phyloP scores from a whole-genome alignment of 2,888 invertebrate genomes.

The Perithous albicinctus region DNA sequence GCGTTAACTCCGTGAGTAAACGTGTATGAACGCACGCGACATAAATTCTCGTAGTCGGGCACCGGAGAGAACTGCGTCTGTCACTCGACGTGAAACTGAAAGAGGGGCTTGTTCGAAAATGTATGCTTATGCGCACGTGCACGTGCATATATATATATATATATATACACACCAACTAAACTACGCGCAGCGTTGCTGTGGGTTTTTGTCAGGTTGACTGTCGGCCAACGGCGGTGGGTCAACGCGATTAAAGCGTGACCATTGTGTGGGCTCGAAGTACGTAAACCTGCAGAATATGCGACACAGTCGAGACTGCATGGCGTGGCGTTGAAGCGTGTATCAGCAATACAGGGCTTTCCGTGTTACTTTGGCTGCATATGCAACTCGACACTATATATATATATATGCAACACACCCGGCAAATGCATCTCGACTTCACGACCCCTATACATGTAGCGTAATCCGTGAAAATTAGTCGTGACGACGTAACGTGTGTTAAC shows the following conservation, averaged over 20 bases:
- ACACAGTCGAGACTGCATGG: slow-evolving; percentile 18
- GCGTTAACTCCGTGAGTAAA: not conserved
- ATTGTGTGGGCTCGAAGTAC: slow-evolving; percentile 22
- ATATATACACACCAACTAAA: too few species aligned
- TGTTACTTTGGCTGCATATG: slow-evolving; percentile 20
- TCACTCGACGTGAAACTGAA: slow-evolving; percentile 38
- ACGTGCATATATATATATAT: slow-evolving; percentile 21
- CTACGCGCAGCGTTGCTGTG: slow-evolving; percentile 8
- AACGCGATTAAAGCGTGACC: slow-evolving; percentile 58
- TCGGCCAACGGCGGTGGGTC: slow-evolving; percentile 30
- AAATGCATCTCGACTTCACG: slow-evolving; percentile 1
- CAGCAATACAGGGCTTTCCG: not conserved
- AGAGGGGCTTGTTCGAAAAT: slow-evolving; percentile 51
- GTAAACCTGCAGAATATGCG: too few species aligned
- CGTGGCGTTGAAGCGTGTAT: slow-evolving; percentile 32
- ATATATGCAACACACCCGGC: not conserved
- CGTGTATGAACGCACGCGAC: slow-evolving; percentile 45
- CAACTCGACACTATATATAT: too few species aligned
- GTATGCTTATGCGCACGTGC: slow-evolving; percentile 64
- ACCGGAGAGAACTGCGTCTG: slow-evolving; percentile 56
- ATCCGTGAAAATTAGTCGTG: slow-evolving; percentile 69
- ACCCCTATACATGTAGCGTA: not conserved
- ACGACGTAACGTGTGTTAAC: slow-evolving; percentile 41
- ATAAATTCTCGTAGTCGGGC: slow-evolving; percentile 56
- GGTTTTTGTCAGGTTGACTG: slow-evolving; percentile 61